Evolutionary conservation across 2,113 vertebrate genomes (phyloP), one percentile per base, ranked within the genome.

Genomic region (Calyptomena viridis): DNA sequence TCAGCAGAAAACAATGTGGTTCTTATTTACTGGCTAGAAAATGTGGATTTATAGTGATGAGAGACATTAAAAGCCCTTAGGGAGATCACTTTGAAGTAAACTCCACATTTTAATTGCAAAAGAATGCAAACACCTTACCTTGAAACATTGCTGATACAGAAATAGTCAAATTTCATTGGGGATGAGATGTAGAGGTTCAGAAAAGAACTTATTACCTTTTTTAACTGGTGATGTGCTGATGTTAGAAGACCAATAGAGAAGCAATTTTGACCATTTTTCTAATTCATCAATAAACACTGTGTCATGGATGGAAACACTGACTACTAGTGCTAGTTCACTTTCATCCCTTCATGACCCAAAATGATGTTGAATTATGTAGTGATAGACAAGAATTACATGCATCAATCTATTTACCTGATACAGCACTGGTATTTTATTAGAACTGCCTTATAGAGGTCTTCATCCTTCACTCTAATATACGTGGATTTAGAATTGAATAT

Each of bases 1-100:
- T 95, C 84, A 88, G 89, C 66, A 82, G 66, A 68, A 96, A 72
- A 75, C 28, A 84, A 53, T 67, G 42, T 6, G 31, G 50, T 44
- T 73, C 20, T 93, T 94, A 42, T 79, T 96, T 97, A 94, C 71
- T 74, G 56, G 89, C 46, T 55, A 77, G 16, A 11, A 94, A 89
- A 84, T n/a, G 82, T 66, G 28, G 67, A 58, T 91, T 89, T 90
- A 53, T 84, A 69, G 60, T 81, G 84, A 87, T 93, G 77, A 89
- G 23, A 97, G 84, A 56, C 11, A 59, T 53, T 55, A 75, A 83
- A 95, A 17, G 17, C 46, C 72, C 13, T 30, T 58, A 55, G 53
- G 47, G 89, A 95, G 20, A 69, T 89, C 46, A 66, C 72, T 64
- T 14, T 64, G 42, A 76, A 88, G 21, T 58, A 89, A 93, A 35